These are phyloP conservation scores for Homarus gammarus DNA, from an alignment of 2,888 invertebrate species.

Conservation along the genomic window DNA sequence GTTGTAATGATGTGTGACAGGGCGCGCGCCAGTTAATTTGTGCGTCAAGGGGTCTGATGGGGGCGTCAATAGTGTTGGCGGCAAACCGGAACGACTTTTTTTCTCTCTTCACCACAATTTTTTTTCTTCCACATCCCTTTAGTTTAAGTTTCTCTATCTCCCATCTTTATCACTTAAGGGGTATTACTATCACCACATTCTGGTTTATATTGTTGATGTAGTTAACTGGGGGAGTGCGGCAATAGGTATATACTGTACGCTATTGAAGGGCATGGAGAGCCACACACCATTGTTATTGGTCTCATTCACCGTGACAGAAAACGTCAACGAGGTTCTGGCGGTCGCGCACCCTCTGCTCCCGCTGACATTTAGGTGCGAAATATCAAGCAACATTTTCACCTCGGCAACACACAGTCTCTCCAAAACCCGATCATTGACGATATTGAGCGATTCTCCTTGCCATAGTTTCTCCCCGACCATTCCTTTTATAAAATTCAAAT, in stretches of 20 bases:
- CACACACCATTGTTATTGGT: conserved; percentile 8
- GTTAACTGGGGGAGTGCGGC: background rate
- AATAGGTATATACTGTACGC: too few species aligned
- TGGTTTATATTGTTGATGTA: background rate
- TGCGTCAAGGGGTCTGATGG: conserved; percentile 46
- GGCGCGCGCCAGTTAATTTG: conserved; percentile 59
- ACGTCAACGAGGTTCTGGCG: conserved; percentile 24
- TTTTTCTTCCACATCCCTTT: background rate
- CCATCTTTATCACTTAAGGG: too few species aligned
- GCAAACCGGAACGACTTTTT: background rate
- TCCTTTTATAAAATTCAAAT: too few species aligned
- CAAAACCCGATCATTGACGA: too few species aligned
- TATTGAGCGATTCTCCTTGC: too few species aligned
- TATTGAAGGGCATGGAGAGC: conserved; percentile 23
- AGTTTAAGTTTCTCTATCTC: too few species aligned
- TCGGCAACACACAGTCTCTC: background rate
- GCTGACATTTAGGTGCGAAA: conserved; percentile 43
- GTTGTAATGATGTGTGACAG: conserved; percentile 69
- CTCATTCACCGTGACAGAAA: conserved; percentile 44
- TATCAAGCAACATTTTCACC: conserved; percentile 46
- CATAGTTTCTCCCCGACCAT: too few species aligned
- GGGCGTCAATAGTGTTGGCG: conserved; percentile 39
- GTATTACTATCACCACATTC: too few species aligned
- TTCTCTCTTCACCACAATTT: background rate
- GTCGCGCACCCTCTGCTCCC: conserved; percentile 11